phyloP scores from a whole-genome alignment of 2,797 vertebrate genomes.

The Sebastolobus alascanus region DNA sequence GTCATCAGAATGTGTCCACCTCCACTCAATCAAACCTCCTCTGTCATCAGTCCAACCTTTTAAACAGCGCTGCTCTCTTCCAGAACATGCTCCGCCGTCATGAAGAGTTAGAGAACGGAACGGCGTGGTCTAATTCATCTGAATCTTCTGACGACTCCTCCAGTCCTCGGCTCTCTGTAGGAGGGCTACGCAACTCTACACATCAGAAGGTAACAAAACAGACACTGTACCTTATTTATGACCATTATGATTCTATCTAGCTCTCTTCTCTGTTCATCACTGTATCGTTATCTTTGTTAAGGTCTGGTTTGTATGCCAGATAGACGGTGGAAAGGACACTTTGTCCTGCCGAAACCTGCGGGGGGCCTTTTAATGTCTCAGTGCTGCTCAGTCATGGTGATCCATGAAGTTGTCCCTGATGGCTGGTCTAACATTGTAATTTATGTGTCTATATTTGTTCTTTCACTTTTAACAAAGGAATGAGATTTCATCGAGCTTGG shows the following conservation, averaged over 20 bases:
- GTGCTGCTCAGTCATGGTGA: background rate
- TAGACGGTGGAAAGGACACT: background rate
- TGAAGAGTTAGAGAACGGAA: slow-evolving; percentile 93
- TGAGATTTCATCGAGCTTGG: background rate
- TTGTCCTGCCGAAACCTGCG: background rate
- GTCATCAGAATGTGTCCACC: too few species aligned
- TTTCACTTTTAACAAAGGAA: background rate
- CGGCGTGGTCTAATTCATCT: slow-evolving; percentile 94
- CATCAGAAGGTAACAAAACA: slow-evolving; percentile 50
- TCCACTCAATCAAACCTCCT: too few species aligned
- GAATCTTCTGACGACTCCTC: slow-evolving; percentile 96
- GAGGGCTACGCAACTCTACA: slow-evolving; percentile 74
- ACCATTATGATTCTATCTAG: background rate
- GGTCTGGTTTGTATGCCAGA: background rate
- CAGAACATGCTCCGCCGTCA: slow-evolving; percentile 94
- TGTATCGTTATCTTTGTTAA: background rate
- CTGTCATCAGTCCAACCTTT: background rate
- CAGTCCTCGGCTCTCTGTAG: slow-evolving; percentile 90
- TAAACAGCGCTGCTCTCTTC: slow-evolving; percentile 20
- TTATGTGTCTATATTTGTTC: background rate
- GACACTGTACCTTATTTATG: background rate
- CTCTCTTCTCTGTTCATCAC: background rate
- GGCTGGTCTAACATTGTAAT: background rate
- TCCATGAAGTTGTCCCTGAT: background rate
- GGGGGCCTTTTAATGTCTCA: too few species aligned